A percentile compares a stretch with the other conserved stretches of the same genome.
Evolutionary conservation across 2,113 vertebrate species (phyloP).

Genomic region (Atractosteus spatula): DNA sequence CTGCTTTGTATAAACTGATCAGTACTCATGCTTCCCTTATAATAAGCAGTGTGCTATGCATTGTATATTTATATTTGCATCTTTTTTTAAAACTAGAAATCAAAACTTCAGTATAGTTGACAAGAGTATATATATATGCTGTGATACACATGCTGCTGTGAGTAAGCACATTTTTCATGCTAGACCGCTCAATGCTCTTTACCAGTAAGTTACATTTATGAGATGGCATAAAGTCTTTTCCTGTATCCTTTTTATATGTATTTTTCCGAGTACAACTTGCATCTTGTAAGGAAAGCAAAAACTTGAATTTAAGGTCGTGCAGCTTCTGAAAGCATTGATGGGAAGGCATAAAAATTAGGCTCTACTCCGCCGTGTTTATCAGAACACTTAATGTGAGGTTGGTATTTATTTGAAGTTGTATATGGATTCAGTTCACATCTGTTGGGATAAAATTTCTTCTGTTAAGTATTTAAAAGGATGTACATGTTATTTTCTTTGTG

Average conservation of each 20-base stretch:
- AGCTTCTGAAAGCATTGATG: slow-evolving; percentile 64
- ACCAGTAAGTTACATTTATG: slow-evolving; percentile 4
- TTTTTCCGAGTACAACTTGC: slow-evolving; percentile 50
- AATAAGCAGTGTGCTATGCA: slow-evolving; percentile 95
- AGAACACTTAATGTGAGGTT: slow-evolving; percentile 89
- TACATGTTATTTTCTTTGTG: slow-evolving; percentile 97
- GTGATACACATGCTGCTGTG: slow-evolving; percentile 84
- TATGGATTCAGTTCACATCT: slow-evolving; percentile 88
- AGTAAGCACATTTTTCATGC: slow-evolving; percentile 75
- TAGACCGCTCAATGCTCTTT: slow-evolving; percentile 73
- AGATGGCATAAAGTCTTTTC: slow-evolving; percentile 45
- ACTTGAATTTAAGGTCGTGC: slow-evolving; percentile 26
- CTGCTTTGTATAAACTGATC: slow-evolving; percentile 82
- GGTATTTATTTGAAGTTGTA: slow-evolving; percentile 96
- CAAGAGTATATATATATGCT: slow-evolving; percentile 82
- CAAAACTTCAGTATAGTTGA: slow-evolving; percentile 70
- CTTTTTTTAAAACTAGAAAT: slow-evolving; percentile 69
- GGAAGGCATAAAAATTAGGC: slow-evolving; percentile 78
- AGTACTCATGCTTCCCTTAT: slow-evolving; percentile 87
- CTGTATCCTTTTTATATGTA: slow-evolving; percentile 15
- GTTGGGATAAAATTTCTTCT: slow-evolving; percentile 90
- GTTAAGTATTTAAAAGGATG: slow-evolving; percentile 97
- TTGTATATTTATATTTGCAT: slow-evolving; percentile 84
- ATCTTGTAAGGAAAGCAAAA: slow-evolving; percentile 58
- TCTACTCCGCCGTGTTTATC: slow-evolving; percentile 80